These are phyloP conservation scores for Drosophila peninsularis DNA, from an alignment of 2,888 invertebrate genomes.

Conservation along the genomic window DNA sequence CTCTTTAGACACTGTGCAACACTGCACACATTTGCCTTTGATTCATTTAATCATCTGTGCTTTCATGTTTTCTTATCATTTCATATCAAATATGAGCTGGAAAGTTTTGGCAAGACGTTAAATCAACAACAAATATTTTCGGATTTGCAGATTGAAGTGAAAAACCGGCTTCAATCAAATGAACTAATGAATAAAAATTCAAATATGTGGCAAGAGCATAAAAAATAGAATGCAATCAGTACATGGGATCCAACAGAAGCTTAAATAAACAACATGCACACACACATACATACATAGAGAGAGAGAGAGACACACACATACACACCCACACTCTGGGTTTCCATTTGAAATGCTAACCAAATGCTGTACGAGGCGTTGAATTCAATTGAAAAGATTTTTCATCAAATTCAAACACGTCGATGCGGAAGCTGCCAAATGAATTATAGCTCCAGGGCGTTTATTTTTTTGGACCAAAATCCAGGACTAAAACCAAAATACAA, in stretches of 20 bases:
- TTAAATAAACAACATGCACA: conserved; percentile 43
- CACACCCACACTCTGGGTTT: conserved; percentile 25
- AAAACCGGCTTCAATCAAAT: conserved; percentile 45
- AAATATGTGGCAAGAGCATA: conserved; percentile 39
- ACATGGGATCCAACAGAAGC: conserved; percentile 31
- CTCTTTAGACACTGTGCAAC: not conserved
- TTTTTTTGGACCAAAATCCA: conserved; percentile 16
- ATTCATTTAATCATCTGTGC: conserved; percentile 6
- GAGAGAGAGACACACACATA: conserved; percentile 3
- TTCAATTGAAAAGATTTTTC: conserved; percentile 69
- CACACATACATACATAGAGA: conserved; percentile 1
- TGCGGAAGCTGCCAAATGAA: conserved; percentile 60
- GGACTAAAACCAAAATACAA: conserved; percentile 30
- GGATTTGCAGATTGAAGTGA: conserved; percentile 18
- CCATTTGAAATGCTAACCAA: conserved; percentile 56
- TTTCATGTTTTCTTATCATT: conserved; percentile 13
- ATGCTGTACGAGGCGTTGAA: conserved; percentile 56
- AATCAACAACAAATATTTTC: conserved; percentile 24
- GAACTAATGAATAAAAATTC: conserved; percentile 63
- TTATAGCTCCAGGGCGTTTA: conserved; percentile 65
- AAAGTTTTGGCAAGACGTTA: conserved; percentile 18
- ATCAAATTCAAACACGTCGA: conserved; percentile 64
- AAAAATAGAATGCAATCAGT: conserved; percentile 67
- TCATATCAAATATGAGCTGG: conserved; percentile 25
- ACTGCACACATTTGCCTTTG: conserved; percentile 1